Conservation (phyloP, 1,140 invertebrate genomes). For the Penaeus japonicus region DNA sequence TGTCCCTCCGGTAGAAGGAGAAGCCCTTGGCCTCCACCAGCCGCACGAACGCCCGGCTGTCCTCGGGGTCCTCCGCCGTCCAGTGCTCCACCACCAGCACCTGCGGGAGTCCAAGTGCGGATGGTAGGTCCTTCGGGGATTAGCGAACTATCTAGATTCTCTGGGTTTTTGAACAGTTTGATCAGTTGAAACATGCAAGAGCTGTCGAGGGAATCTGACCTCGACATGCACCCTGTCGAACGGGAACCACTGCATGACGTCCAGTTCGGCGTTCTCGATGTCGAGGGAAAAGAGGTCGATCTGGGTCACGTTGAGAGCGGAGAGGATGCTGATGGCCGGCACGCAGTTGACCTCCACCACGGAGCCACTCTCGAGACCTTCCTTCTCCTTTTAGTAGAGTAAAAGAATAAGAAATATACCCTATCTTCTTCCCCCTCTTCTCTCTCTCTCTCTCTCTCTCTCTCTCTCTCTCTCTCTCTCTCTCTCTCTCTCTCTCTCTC, state of each 20-base stretch:
- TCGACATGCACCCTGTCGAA: not conserved
- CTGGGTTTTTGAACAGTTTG: no score
- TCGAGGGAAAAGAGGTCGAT: not conserved
- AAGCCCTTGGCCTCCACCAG: constrained; percentile 14
- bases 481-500: no score
- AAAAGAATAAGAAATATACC: no score
- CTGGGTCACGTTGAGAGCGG: not conserved
- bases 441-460: no score
- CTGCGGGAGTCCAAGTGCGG: not conserved
- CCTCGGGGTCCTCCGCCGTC: not conserved
- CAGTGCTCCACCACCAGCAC: constrained; percentile 19
- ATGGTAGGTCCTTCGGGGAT: not conserved
- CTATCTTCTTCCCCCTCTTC: no score
- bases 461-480: no score
- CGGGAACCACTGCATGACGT: not conserved
- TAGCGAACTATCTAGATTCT: no score
- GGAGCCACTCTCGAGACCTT: no score
- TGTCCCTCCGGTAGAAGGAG: constrained; percentile 10
- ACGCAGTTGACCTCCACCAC: not conserved
- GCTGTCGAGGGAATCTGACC: not conserved
- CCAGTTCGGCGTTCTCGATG: not conserved
- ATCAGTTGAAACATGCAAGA: no score
- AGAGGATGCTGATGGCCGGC: not conserved
- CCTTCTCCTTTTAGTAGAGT: no score
- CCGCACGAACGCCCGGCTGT: not conserved